phyloP scores from a whole-genome alignment of 2,888 invertebrate species.

The Deladenus siricidicola region DNA sequence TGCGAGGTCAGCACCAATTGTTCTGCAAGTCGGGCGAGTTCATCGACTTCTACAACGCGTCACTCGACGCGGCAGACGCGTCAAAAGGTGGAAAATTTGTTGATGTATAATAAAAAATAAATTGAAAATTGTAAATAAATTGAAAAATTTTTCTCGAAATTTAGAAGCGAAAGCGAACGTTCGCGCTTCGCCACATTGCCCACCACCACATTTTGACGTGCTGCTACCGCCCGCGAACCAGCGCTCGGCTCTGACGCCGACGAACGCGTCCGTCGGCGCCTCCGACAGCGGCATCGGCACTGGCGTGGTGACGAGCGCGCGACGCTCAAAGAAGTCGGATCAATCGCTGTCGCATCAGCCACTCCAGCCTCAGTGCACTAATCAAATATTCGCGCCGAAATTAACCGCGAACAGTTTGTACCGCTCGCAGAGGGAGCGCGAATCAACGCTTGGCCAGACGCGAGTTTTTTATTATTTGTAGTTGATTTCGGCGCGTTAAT shows the following conservation, averaged over 20 bases:
- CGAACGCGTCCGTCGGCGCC: background rate
- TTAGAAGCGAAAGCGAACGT: too few species aligned
- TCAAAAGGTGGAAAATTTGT: too few species aligned
- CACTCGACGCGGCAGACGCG: background rate
- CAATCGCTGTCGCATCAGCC: constrained; percentile 4
- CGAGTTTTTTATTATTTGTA: background rate
- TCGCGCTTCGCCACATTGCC: too few species aligned
- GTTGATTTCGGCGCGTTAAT: background rate
- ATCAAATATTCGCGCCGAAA: too few species aligned
- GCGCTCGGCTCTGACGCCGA: background rate
- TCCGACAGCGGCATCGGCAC: background rate
- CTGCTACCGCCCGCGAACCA: background rate
- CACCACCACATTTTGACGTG: background rate
- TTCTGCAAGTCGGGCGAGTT: constrained; percentile 44
- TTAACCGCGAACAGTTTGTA: constrained; percentile 36
- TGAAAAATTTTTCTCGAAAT: too few species aligned
- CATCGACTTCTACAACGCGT: constrained; percentile 39
- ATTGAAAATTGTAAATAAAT: too few species aligned
- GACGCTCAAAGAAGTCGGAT: constrained; percentile 18
- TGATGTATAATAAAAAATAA: too few species aligned
- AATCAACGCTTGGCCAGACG: constrained; percentile 27
- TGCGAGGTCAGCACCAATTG: constrained; percentile 37
- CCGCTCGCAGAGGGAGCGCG: constrained; percentile 36
- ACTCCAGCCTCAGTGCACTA: constrained; percentile 6
- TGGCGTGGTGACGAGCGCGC: background rate